phyloP scores from a whole-genome alignment of 2,888 invertebrate species.

The Aproaerema taeniolella region DNA sequence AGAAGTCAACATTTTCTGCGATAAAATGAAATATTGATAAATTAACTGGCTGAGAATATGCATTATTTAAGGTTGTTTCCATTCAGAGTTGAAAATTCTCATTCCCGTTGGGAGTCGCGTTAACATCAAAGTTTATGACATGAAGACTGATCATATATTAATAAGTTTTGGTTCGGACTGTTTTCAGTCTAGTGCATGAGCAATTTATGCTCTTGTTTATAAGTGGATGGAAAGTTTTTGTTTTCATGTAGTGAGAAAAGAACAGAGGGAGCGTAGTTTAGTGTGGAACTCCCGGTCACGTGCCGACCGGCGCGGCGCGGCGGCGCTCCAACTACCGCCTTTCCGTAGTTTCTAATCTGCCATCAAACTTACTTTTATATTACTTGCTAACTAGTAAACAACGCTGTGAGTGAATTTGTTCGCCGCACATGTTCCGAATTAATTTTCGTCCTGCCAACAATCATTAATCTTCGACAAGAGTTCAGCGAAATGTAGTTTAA shows the following conservation, averaged over 20 bases:
- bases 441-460: too few relatives aligned
- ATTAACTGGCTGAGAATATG: constrained; percentile 15
- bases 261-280: neutral
- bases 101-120: neutral
- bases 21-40: constrained; percentile 23
- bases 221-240: neutral
- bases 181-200: constrained; percentile 7
- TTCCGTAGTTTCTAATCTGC: constrained; percentile 58
- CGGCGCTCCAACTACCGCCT: too few relatives aligned
- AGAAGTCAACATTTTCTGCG: constrained; percentile 15
- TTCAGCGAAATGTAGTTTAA: too few relatives aligned
- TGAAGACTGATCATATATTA: constrained; percentile 4
- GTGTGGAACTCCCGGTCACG: too few relatives aligned
- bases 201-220: constrained; percentile 11
- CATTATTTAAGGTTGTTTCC: constrained; percentile 13
- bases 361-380: constrained; percentile 65
- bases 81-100: too few relatives aligned
- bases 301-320: too few relatives aligned
- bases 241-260: neutral
- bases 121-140: constrained; percentile 2
- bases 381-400: constrained; percentile 63
- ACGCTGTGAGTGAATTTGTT: constrained; percentile 41
- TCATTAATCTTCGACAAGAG: too few relatives aligned
- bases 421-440: constrained; percentile 26
- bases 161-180: constrained; percentile 5